phyloP scores from a whole-genome alignment of 2,113 vertebrate genomes.

The Poeciliopsis occidentalis region DNA sequence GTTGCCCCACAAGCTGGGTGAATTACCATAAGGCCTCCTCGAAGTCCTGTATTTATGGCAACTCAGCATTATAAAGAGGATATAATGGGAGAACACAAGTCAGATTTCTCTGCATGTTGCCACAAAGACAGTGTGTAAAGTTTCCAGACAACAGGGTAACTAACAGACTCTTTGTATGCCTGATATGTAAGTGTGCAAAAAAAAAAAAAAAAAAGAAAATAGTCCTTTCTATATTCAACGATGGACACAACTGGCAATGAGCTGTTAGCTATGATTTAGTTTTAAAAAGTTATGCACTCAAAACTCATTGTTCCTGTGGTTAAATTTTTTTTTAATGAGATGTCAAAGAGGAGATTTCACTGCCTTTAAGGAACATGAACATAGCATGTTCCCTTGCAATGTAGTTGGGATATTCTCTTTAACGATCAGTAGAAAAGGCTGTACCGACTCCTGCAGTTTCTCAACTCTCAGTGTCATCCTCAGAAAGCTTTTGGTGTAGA shows the following conservation, averaged over 20 bases:
- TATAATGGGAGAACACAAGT: conserved; percentile 58
- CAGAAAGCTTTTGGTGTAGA: neutral
- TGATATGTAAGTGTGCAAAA: neutral
- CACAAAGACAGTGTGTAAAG: conserved; percentile 58
- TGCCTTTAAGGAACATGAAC: neutral
- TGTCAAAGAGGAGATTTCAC: neutral
- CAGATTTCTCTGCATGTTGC: conserved; percentile 59
- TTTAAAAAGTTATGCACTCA: neutral
- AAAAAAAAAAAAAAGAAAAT: neutral
- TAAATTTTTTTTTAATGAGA: neutral
- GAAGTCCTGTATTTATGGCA: conserved; percentile 70
- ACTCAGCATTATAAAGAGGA: conserved; percentile 78
- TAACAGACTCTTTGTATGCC: conserved; percentile 26
- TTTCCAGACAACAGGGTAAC: conserved; percentile 60
- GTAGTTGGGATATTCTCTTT: neutral
- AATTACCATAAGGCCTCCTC: conserved; percentile 69
- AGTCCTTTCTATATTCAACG: neutral
- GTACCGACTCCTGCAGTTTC: neutral
- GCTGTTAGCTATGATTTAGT: neutral
- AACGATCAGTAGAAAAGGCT: neutral
- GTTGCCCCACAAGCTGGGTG: conserved; percentile 66
- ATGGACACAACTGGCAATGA: neutral
- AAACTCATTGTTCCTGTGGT: neutral
- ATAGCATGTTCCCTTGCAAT: neutral
- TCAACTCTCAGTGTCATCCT: neutral